Evolutionary conservation across 2,888 invertebrate species (phyloP), one percentile per base, ranked within the genome.

Genomic region (Lepeophtheirus nordmannii): DNA sequence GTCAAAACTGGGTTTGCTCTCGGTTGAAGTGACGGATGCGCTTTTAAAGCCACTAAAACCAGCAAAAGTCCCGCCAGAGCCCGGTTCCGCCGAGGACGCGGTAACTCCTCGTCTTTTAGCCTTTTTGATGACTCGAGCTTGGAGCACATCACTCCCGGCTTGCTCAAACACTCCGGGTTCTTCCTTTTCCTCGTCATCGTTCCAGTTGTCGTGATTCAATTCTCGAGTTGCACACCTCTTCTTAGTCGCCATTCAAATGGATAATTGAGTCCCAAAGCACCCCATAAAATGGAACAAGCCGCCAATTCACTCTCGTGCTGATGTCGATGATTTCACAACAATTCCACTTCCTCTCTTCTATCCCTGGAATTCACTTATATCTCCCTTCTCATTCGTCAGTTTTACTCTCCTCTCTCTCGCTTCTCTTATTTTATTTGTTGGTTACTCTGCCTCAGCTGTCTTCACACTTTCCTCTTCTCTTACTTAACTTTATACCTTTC

Each of bases 201-300:
- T 83, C 89, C 90, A 90, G 74, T 90, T 90, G 12, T 86, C 85
- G 72, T 86, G 86, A 76, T 85, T 89, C 69, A 91, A 76, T 67
- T 89, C 85, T 23, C 80, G 80, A 8, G 83, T 80, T 38, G 90
- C 88, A 71, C 78, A 76, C 69, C 91, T 81, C 78, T 91, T 91
- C 53, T 46, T 46, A 1, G n/a, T 46, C 63, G 85, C 80, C 87
- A 87, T 87, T 17, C 20, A 37, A 39, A 11, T 17, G 9, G 39
- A 38, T 14, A 58, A 20, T 17, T 17, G 8, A n/a, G 10, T 17
- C 20, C 30, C 30, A 30, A 30, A 30, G 30, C 30, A 30, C 30
- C 30, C 30, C 30, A 30, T 30, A 30, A 30, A 30, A 30, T 30
- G 7, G 7, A 30, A 7, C 30, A 30, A 30, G 30, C 30, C 30